Evolutionary conservation across 2,797 vertebrate genomes (phyloP).

Genomic region (Emys orbicularis): DNA sequence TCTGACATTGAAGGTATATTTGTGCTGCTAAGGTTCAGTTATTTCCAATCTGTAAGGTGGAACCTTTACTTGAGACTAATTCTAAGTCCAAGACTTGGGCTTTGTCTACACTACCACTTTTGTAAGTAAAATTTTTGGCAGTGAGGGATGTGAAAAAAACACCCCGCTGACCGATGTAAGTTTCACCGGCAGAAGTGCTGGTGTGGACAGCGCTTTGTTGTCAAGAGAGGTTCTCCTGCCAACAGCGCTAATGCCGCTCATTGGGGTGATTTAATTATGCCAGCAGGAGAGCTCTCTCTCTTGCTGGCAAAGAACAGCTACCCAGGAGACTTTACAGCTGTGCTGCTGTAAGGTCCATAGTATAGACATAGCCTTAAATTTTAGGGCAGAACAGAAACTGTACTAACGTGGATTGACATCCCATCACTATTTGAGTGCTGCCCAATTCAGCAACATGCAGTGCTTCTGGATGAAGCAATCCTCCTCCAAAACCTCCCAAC

Average conservation of each 20-base stretch:
- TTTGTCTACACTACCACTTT: too few relatives aligned
- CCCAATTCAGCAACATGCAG: background rate
- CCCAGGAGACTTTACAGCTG: too few relatives aligned
- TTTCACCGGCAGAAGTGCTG: too few relatives aligned
- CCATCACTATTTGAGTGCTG: background rate
- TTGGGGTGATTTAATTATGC: too few relatives aligned
- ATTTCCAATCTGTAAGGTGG: background rate
- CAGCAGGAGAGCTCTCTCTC: too few relatives aligned
- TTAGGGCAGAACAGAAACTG: background rate
- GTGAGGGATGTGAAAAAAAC: background rate
- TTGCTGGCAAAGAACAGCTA: too few relatives aligned
- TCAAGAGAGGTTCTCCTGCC: too few relatives aligned
- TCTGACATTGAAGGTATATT: conserved; percentile 14
- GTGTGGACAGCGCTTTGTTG: too few relatives aligned
- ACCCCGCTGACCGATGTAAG: too few relatives aligned
- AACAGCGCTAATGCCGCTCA: too few relatives aligned
- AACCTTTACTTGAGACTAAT: conserved; percentile 21
- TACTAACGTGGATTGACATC: background rate
- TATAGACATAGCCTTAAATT: background rate
- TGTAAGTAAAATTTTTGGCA: background rate
- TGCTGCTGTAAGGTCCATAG: too few relatives aligned
- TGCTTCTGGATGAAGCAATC: background rate
- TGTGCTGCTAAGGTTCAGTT: conserved; percentile 1
- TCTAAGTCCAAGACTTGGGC: background rate
- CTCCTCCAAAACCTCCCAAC: background rate